A percentile compares a stretch with the other conserved stretches of the same genome.
phyloP scores from a whole-genome alignment of 2,888 invertebrate genomes.

The Ornithoptera alexandrae region DNA sequence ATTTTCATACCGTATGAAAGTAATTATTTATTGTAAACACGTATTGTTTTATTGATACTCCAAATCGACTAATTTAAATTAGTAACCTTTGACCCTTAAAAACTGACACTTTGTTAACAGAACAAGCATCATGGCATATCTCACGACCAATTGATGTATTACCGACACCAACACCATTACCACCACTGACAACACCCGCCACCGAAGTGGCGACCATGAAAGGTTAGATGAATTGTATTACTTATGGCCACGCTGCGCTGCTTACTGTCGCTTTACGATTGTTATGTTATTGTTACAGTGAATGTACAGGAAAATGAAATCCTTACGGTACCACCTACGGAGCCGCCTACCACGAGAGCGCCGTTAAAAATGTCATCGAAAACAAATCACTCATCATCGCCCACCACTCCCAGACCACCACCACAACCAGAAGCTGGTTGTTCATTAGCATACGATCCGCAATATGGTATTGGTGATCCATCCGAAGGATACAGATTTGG shows the following conservation, averaged over 20 bases:
- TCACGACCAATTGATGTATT: conserved; percentile 45
- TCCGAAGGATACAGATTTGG: conserved; percentile 83
- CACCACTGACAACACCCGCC: conserved; percentile 33
- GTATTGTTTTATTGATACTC: too few relatives aligned
- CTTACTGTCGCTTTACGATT: not conserved
- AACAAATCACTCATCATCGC: conserved; percentile 33
- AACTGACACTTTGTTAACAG: conserved; percentile 33
- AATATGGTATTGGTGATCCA: conserved; percentile 71
- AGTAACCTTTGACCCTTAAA: not conserved
- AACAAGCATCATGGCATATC: conserved; percentile 42
- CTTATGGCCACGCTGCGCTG: not conserved
- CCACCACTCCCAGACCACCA: conserved; percentile 53
- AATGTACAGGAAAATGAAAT: conserved; percentile 33
- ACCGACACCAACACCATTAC: conserved; percentile 44
- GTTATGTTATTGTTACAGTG: conserved; percentile 12
- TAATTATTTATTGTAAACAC: too few relatives aligned
- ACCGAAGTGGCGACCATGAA: conserved; percentile 35
- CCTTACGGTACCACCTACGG: conserved; percentile 30
- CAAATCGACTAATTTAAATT: too few relatives aligned
- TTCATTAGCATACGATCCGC: conserved; percentile 73
- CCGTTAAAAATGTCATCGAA: conserved; percentile 23
- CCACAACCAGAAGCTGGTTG: conserved; percentile 69
- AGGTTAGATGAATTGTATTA: conserved; percentile 32
- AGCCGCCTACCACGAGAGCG: conserved; percentile 33
- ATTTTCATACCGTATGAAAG: too few relatives aligned